Base-by-base conservation (phyloP, 30 jellyfish, hydroid and myxozoan species). In the Aurelia aurita complex sp. Pacific region DNA sequence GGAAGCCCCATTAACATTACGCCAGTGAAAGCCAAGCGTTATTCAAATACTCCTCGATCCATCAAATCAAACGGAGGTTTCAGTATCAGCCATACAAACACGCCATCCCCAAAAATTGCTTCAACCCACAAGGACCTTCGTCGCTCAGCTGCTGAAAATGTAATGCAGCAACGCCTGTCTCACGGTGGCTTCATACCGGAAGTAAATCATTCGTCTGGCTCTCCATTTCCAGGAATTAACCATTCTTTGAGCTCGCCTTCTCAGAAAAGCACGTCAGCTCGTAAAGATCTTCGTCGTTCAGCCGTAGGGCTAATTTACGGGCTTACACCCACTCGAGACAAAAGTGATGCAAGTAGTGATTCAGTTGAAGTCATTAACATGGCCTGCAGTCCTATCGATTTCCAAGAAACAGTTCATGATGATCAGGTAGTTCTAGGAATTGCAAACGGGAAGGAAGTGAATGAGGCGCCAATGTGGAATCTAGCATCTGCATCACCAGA, bases 291-390 rank as follows among this genome's bases (percentile, higher is more conserved):
- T 35, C 87, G 87, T 57, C 76, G 87, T 46, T 77, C 87, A 1
- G 87, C 87, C 64, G 62, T 64, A 13, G 87, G 77, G 10, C 52
- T 77, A 60, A 77, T 77, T 17, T 62, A 77, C 77, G 87, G 87
- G 11, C 67, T 77, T 15, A 19, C 77, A 17, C 65, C 64, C 16
- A 68, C 46, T 33, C 10, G 7, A 40, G 85, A 52, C 38, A 55
- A 32, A 8, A 66, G 40, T 53, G 34, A 40, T 9, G 65, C 63
- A 19, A 65, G 55, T 64, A 66, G 53, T 14, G 65, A 23, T 43
- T 81, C 84, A 15, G 81, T 83, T 2, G 92, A 83, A 42, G 92
- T 83, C 23, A 51, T 54, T 4, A 83, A 72, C 76, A 55, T 74
- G n/a, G 87, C 80, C 5, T 83, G 92, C 64, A 72, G 86, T 29